Base-by-base conservation (phyloP, 1,140 invertebrate genomes). In the Anadara kagoshimensis region DNA sequence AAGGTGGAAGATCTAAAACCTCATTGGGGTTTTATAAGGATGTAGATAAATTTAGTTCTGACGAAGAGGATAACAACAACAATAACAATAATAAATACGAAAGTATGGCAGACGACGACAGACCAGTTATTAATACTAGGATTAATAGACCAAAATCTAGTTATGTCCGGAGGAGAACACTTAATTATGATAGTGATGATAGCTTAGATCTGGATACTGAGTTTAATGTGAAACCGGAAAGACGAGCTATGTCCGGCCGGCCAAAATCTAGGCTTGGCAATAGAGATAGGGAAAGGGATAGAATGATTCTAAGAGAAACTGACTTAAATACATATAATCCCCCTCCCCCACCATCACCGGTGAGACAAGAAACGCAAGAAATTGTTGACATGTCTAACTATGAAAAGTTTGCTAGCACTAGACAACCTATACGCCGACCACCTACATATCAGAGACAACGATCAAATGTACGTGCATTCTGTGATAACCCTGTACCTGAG, bases 11-110 rank as follows among this genome's bases (percentile, higher is more conserved):
- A 26, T 78, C 75, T 54, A 75, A 73, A 54, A 78, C 78, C 20
- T 80, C 76, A 65, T 70, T 80, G 78, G 78, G 78, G 69, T 80
- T 78, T 72, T 75, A 78, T 72, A 78, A 78, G 56, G 73, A 75
- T 45, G 43, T 51, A 36, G 57, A 41, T 56, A 69, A 66, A 29
- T 68, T 63, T 63, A 69, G 65, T 57, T 70, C 67, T 51, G 72
- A 70, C 71, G 66, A 73, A 29, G 70, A 69, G 3, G 43, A 62
- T 43, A 63, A 41, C 3, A 47, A 54, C 7, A 36, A 36, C 29
- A 36, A 36, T 36, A 36, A 26, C 7, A n/a, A 49, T 22, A 36
- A 36, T 36, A 36, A 36, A 3, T 3, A 36, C 29, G 65, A 62
- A 22, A 12, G 14, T 20, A 54, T 41, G 22, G 71, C 68, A 65